Evolutionary conservation across 2,888 invertebrate genomes (phyloP), one percentile per base, ranked within the genome.

Genomic region (Drosophila neutralis): DNA sequence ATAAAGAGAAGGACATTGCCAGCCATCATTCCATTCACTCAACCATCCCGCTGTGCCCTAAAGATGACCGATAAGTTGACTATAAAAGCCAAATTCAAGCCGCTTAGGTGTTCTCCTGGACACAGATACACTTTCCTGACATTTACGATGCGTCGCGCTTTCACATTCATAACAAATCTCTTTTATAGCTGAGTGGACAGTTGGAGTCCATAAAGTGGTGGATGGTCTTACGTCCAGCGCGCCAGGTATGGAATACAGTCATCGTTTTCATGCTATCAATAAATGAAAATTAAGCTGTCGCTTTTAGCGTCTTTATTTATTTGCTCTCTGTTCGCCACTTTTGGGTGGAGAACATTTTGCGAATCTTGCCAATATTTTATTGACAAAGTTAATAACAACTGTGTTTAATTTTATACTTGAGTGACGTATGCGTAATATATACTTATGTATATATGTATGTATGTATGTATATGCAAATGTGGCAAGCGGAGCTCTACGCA

Each of bases 111-210:
- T 24, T 52, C 27, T 36, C 10, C 52, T 51, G 51, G 54, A 45
- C 57, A 54, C 13, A 64, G 54, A 58, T 49, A 48, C 31, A 40
- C 31, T 54, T 61, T 21, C 4, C 21, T 4, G 45, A 42, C 61
- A 58, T 65, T 73, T 65, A 64, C 29, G 61, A 62, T 45, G 59
- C 49, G 77, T 56, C 62, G 64, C 76, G 64, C 49, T 61, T 48
- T 42, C 38, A 31, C 59, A 60, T 49, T 64, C 42, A 40, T 40
- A 65, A 52, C 38, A 56, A 65, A 69, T 76, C 69, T 56, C 53
- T 56, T 78, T 76, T 74, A 65, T 69, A 35, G 69, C 79, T 78
- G 76, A 78, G 49, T 78, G 65, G 74, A 73, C 76, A 78, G 54
- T 62, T 73, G 45, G 53, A 36, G n/a, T 29, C 11, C 21, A 29